These are phyloP conservation scores for Cygnus atratus DNA, from an alignment of 2,113 vertebrate species.

Conservation along the genomic window DNA sequence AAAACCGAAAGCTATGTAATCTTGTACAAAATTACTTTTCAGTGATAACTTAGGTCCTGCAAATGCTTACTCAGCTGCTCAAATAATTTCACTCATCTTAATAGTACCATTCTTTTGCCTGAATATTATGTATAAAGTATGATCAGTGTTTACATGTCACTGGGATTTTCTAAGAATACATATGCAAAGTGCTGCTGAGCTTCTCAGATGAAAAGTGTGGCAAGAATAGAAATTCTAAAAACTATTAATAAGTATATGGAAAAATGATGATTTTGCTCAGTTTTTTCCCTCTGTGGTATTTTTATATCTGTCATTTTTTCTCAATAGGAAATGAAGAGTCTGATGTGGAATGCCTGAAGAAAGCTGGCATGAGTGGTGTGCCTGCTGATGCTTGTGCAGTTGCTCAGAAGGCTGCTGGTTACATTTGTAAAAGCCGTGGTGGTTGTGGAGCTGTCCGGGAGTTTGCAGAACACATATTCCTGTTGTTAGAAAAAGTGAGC, in stretches of 20 bases:
- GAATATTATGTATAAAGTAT: background rate
- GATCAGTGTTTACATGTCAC: background rate
- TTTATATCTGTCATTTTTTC: background rate
- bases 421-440: slow-evolving; percentile 77
- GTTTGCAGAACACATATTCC: slow-evolving; percentile 87
- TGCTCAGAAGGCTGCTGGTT: slow-evolving; percentile 81
- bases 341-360: slow-evolving; percentile 85
- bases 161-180: background rate
- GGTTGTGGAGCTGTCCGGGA: slow-evolving; percentile 86
- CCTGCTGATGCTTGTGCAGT: slow-evolving; percentile 77
- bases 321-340: slow-evolving; percentile 82
- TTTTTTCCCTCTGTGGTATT: background rate
- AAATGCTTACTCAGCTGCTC: background rate
- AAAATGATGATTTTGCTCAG: background rate
- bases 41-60: background rate
- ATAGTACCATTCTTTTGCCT: background rate
- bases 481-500: slow-evolving; percentile 79
- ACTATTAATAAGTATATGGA: rapidly evolving
- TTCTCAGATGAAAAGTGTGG: background rate
- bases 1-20: background rate
- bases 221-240: background rate
- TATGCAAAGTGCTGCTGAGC: background rate
- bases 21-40: background rate
- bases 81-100: background rate
- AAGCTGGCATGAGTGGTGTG: slow-evolving; percentile 83